phyloP scores from a whole-genome alignment of 2,797 vertebrate genomes.

The Diceros bicornis region DNA sequence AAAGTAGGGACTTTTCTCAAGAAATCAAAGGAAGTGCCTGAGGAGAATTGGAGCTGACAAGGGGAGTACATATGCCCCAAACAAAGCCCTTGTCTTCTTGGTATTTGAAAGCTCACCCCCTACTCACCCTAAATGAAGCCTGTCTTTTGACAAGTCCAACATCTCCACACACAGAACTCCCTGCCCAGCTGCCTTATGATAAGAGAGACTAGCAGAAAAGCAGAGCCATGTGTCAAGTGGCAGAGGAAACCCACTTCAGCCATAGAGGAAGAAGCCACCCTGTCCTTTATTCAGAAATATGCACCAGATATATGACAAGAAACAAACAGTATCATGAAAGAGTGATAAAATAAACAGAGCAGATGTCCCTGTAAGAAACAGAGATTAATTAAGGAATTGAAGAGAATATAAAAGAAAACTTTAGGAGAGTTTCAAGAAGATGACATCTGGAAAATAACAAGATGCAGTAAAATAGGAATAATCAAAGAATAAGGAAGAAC shows the following conservation, averaged over 20 bases:
- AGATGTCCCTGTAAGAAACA: background rate
- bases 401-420: background rate
- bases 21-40: background rate
- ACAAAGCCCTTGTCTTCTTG: background rate
- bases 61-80: background rate
- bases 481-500: background rate
- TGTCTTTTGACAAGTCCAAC: background rate
- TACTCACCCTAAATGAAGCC: background rate
- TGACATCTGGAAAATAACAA: background rate
- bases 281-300: slow-evolving; percentile 37
- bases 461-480: background rate
- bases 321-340: background rate
- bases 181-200: background rate
- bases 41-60: background rate
- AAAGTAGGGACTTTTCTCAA: background rate
- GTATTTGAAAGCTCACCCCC: background rate
- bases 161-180: background rate
- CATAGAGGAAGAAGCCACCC: background rate
- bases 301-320: background rate
- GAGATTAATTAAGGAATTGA: background rate
- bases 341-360: background rate
- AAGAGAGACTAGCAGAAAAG: background rate
- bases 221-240: background rate
- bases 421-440: background rate
- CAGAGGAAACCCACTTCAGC: background rate